phyloP scores from a whole-genome alignment of 2,113 vertebrate species.

The Chrysochloris asiatica region DNA sequence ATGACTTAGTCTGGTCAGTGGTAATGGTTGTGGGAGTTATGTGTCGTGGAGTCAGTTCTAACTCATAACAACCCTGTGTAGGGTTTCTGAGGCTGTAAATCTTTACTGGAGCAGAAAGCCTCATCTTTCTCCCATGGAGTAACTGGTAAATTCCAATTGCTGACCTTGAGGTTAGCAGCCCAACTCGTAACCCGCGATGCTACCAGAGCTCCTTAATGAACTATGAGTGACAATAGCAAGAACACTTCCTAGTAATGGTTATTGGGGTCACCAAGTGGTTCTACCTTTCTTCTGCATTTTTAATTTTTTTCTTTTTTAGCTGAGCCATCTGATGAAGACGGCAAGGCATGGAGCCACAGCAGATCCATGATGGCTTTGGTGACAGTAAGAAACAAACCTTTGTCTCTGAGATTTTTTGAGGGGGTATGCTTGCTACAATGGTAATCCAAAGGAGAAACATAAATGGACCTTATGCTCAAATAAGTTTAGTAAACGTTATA shows the following conservation, averaged over 20 bases:
- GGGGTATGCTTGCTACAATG: no score
- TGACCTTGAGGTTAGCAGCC: no score
- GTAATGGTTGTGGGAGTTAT: no score
- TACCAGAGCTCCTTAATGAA: no score
- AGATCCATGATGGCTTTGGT: neutral
- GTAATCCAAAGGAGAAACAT: neutral
- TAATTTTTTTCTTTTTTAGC: constrained; percentile 12
- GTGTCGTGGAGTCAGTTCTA: no score
- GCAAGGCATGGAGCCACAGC: neutral
- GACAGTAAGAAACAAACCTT: neutral
- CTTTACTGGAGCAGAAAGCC: no score
- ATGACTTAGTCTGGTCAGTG: neutral
- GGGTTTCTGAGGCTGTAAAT: no score
- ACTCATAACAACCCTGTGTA: no score
- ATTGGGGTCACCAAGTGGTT: neutral
- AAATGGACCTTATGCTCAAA: neutral
- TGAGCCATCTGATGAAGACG: neutral
- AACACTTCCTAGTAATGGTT: neutral
- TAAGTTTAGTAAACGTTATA: neutral
- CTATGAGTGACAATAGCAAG: neutral
- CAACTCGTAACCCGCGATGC: no score
- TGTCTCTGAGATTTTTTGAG: neutral
- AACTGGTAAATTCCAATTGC: no score
- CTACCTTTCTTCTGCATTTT: neutral
- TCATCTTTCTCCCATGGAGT: no score